Conservation (phyloP, 2,888 invertebrate genomes). For the Drosophila affinis region DNA sequence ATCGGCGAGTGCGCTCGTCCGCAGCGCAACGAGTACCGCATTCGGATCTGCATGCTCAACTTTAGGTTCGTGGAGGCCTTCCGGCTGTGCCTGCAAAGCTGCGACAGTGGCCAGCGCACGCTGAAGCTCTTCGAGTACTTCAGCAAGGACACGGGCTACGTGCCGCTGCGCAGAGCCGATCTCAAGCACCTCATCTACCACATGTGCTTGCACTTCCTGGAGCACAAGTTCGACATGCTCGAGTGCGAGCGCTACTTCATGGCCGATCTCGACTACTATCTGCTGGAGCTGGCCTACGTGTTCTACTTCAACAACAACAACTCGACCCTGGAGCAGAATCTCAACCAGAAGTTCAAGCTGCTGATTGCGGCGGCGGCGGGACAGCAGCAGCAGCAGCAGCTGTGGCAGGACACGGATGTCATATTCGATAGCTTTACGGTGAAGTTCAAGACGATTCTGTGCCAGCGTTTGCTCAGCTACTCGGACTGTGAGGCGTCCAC, state of each 20-base stretch:
- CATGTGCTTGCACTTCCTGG: constrained; percentile 82
- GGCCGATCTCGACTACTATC: constrained; percentile 83
- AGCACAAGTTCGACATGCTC: constrained; percentile 80
- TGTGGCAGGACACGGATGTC: constrained; percentile 81
- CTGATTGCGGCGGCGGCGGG: constrained; percentile 70
- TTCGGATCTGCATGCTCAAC: constrained; percentile 83
- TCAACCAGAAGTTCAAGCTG: constrained; percentile 82
- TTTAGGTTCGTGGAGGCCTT: constrained; percentile 84
- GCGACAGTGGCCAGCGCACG: constrained; percentile 77
- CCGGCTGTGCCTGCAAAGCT: constrained; percentile 80
- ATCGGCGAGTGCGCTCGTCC: constrained; percentile 79
- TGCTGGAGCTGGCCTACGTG: constrained; percentile 83
- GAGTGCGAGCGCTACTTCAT: constrained; percentile 83
- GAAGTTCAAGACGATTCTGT: constrained; percentile 83
- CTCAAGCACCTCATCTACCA: constrained; percentile 83
- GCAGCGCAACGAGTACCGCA: constrained; percentile 81
- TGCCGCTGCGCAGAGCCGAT: constrained; percentile 82
- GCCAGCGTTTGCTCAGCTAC: constrained; percentile 82
- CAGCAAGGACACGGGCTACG: constrained; percentile 84
- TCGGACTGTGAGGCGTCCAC: constrained; percentile 63
- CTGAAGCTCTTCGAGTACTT: constrained; percentile 84
- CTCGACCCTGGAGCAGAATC: constrained; percentile 80
- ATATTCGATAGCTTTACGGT: constrained; percentile 83
- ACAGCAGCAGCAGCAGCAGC: constrained; percentile 60
- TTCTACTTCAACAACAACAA: constrained; percentile 84